These are phyloP conservation scores for Hemithea aestivaria DNA, from an alignment of 2,888 invertebrate species.

Conservation along the genomic window DNA sequence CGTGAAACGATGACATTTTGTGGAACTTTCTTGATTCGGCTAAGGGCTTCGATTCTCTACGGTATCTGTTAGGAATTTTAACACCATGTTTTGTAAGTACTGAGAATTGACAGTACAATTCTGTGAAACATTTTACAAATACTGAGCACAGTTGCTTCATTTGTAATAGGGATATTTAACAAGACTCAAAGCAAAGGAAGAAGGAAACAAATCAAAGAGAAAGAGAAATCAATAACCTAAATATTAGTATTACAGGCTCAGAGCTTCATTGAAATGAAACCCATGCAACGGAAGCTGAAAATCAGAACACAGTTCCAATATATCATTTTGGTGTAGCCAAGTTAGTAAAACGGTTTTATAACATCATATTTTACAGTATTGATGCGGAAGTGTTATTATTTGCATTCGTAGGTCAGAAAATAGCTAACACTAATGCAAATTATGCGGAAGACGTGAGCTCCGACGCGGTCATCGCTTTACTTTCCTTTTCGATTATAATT, in stretches of 20 bases:
- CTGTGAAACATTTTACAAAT: slow-evolving; percentile 4
- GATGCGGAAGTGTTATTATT: slow-evolving; percentile 48
- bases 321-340: slow-evolving; percentile 4
- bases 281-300: background rate
- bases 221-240: too few relatives aligned
- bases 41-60: slow-evolving; percentile 21
- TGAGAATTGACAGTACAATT: slow-evolving; percentile 10
- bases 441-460: slow-evolving; percentile 40
- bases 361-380: slow-evolving; percentile 40
- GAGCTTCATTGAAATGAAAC: too few relatives aligned
- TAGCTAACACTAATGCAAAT: slow-evolving; percentile 39
- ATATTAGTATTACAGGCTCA: too few relatives aligned
- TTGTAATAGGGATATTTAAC: too few relatives aligned
- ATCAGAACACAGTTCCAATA: background rate
- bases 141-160: too few relatives aligned
- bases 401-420: slow-evolving; percentile 47
- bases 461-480: slow-evolving; percentile 29
- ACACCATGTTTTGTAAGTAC: slow-evolving; percentile 10
- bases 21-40: slow-evolving; percentile 21
- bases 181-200: too few relatives aligned
- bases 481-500: slow-evolving; percentile 31
- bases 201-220: too few relatives aligned
- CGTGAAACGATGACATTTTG: slow-evolving; percentile 25
- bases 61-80: slow-evolving; percentile 12
- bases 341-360: slow-evolving; percentile 21